These are phyloP conservation scores for Pterostichus niger DNA, from an alignment of 2,888 invertebrate species.

Conservation along the genomic window DNA sequence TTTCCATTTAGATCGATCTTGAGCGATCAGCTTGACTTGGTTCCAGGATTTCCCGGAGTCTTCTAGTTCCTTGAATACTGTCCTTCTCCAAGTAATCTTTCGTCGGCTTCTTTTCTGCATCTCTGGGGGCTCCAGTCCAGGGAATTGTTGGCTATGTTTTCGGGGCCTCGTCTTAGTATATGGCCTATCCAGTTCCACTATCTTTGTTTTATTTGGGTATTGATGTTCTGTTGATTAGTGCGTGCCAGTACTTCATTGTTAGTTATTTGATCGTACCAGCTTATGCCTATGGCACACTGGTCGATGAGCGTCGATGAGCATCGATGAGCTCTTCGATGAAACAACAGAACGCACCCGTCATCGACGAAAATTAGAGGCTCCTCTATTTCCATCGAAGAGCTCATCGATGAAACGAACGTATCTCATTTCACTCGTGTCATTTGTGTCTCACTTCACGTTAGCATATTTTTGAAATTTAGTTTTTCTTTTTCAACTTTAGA, in stretches of 20 bases:
- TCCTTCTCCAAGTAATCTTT: conserved; percentile 10
- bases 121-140: conserved; percentile 20
- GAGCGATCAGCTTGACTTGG: conserved; percentile 19
- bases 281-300: too few relatives aligned
- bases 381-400: too few relatives aligned
- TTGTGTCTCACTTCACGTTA: too few relatives aligned
- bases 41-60: conserved; percentile 31
- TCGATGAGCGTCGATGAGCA: too few relatives aligned
- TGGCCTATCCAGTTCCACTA: conserved; percentile 43
- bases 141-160: conserved; percentile 7
- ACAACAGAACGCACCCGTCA: too few relatives aligned
- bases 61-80: conserved; percentile 21
- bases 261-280: not conserved
- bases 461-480: too few relatives aligned
- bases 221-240: not conserved
- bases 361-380: too few relatives aligned
- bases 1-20: conserved; percentile 33
- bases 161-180: not conserved
- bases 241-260: not conserved
- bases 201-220: conserved; percentile 13
- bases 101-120: conserved; percentile 26
- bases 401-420: too few relatives aligned
- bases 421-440: too few relatives aligned
- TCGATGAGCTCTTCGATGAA: too few relatives aligned
- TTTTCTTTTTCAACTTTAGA: too few relatives aligned